Base-by-base conservation (phyloP, 1,140 invertebrate species). In the Philotrypesis tridentata region DNA sequence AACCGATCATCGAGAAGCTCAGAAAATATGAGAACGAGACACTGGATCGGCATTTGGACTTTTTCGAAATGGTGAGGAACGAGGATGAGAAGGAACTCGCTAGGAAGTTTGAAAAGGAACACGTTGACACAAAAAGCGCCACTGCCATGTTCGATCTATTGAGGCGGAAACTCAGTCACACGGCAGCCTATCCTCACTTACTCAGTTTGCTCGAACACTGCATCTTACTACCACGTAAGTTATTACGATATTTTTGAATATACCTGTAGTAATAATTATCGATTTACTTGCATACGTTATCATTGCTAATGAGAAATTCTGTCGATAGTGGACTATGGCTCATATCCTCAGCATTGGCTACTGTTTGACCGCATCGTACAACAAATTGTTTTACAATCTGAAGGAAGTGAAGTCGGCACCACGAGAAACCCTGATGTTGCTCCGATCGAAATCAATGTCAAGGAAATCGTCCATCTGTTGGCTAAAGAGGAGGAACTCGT, bases 41-140 rank as follows among this genome's bases (percentile, higher is more conserved):
- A 0, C 92, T 99, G 33, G 96, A 99, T 88, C 95, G 97, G 91
- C 95, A 96, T 93, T 93, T 96, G 88, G 98, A 99, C 90, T 98
- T 99, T 90, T 99, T 99, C 92, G 98, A 99, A 91, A 99, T 99
- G 97, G 97, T 99, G 25, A 94, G 98, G 76, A 96, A 96, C 87
- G 98, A 99, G 92, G 98, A 99, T 90, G 98, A 99, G 90, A 97
- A 97, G 85, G 97, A 99, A 91, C 91, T 99, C 65, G 96, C 97
- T 0, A 94, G 97, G 74, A 96, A 97, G 87, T 99, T 97, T 92
- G 96, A 98, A 86, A 93, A 96, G 89, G 96, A 97, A 83, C 97
- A 99, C 90, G 95, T 99, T 61, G 98, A 99, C 90, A 98, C 97
- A 1, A 99, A 98, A 91, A 98, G 97, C 91, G 97, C 97, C 0